Percentiles rank a stretch among this genome's conserved stretches.
Conservation (phyloP, 2,888 invertebrate species). For the Agrochola macilenta region DNA sequence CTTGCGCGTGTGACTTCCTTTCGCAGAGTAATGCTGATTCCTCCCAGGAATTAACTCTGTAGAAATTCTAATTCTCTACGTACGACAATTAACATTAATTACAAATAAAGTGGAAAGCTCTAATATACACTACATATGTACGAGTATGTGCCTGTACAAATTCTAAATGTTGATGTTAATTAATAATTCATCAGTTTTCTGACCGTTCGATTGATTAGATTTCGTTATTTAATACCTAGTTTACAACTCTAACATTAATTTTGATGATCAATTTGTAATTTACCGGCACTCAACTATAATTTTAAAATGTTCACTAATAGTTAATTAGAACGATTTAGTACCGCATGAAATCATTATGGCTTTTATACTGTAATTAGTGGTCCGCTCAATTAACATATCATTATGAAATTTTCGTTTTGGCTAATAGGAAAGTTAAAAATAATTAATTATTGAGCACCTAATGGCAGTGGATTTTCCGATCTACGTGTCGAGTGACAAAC, state of each 20-base stretch:
- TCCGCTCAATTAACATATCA: conserved; percentile 56
- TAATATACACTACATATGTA: neutral
- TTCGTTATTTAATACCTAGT: conserved; percentile 30
- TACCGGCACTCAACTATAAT: conserved; percentile 1
- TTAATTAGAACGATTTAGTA: conserved; percentile 53
- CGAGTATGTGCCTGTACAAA: neutral
- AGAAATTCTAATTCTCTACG: conserved; percentile 44
- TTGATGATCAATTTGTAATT: conserved; percentile 40
- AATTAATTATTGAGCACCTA: neutral
- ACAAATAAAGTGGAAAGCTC: conserved; percentile 10
- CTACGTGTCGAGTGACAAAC: neutral
- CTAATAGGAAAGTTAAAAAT: conserved; percentile 23
- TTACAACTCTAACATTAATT: conserved; percentile 22
- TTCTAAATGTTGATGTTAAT: conserved; percentile 15
- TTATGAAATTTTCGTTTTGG: conserved; percentile 43
- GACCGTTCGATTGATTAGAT: conserved; percentile 4
- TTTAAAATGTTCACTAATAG: conserved; percentile 49
- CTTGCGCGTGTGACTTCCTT: conserved; percentile 72
- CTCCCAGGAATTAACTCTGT: conserved; percentile 49
- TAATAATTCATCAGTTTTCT: conserved; percentile 31
- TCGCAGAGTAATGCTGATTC: conserved; percentile 61
- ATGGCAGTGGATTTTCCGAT: neutral
- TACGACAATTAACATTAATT: conserved; percentile 35
- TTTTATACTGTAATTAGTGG: conserved; percentile 47
- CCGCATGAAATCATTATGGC: conserved; percentile 32